Conservation (phyloP, 30 jellyfish, hydroid and myxozoan species). For the Sanderia malayensis region DNA sequence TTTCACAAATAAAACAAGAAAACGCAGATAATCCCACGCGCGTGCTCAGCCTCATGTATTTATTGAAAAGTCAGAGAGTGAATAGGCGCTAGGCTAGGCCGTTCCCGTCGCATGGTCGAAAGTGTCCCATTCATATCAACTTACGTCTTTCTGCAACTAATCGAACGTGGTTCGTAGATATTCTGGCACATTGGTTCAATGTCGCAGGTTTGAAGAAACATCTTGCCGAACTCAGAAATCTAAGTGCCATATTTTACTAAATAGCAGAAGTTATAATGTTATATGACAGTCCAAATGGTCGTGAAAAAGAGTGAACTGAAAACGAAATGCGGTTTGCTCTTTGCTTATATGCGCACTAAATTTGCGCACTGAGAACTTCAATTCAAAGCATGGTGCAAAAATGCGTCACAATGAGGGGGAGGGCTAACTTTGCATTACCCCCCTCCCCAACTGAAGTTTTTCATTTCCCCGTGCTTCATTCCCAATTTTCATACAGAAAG, state of each 20-base stretch:
- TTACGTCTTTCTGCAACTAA: constrained; percentile 42
- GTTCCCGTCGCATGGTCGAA: constrained; percentile 21
- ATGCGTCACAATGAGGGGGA: no score
- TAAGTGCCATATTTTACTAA: constrained; percentile 39
- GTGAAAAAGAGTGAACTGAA: background rate
- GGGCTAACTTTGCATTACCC: no score
- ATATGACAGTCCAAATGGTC: background rate
- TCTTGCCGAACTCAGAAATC: constrained; percentile 41
- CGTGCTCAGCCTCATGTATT: no score
- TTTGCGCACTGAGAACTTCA: no score
- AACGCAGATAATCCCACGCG: no score
- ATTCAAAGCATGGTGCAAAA: no score
- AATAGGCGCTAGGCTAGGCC: no score
- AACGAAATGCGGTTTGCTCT: background rate
- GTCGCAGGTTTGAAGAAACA: constrained; percentile 33
- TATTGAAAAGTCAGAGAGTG: no score
- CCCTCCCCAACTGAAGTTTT: no score
- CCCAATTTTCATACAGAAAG: no score
- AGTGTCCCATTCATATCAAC: constrained; percentile 43
- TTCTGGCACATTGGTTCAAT: constrained; percentile 27
- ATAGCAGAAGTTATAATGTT: constrained; percentile 19
- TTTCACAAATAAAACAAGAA: no score
- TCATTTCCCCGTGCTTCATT: no score
- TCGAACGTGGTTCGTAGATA: constrained; percentile 32
- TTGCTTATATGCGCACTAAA: background rate